Percentiles rank a stretch among this genome's conserved stretches.
Evolutionary conservation across 2,113 vertebrate species (phyloP).

Genomic region (Eretmodus cyanostictus): DNA sequence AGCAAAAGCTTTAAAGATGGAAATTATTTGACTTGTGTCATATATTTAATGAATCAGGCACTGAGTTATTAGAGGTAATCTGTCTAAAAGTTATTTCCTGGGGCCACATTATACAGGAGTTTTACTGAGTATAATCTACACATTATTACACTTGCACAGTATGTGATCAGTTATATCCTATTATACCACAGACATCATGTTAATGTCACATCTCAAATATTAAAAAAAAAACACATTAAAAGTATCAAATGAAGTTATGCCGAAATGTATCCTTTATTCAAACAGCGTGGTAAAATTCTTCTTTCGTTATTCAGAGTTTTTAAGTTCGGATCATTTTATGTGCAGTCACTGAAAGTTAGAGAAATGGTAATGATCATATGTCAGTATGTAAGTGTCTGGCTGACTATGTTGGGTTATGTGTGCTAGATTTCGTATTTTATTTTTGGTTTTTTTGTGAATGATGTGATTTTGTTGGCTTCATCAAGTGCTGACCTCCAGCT

Average conservation of each 20-base stretch:
- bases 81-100: neutral
- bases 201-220: neutral
- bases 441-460: neutral
- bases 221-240: accelerated
- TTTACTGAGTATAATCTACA: neutral
- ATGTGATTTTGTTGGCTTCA: neutral
- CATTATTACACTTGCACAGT: neutral
- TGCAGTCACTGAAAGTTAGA: neutral
- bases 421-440: neutral
- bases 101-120: neutral
- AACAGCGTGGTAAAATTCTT: neutral
- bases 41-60: neutral
- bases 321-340: neutral
- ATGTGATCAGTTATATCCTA: neutral
- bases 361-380: neutral
- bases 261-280: neutral
- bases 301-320: neutral
- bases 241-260: neutral
- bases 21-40: neutral
- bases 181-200: neutral
- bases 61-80: neutral
- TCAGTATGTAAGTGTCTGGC: neutral
- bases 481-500: neutral
- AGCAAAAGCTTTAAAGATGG: neutral
- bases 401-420: neutral